phyloP scores from a whole-genome alignment of 2,888 invertebrate species.

The Sylvicola cinctus region DNA sequence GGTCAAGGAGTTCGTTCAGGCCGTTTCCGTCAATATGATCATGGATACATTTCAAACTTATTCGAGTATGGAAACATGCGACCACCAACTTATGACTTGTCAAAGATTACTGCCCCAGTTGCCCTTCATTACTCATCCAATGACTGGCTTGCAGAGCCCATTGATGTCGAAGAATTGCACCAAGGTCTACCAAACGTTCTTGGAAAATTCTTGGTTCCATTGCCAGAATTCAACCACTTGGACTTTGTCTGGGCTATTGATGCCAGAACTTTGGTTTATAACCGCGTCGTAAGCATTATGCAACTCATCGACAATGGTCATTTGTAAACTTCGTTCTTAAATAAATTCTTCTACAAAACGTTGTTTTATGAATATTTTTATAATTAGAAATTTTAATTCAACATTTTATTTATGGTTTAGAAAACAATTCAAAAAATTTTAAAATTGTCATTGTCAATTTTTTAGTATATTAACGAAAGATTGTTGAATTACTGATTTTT shows the following conservation, averaged over 20 bases:
- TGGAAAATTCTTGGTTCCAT: constrained; percentile 30
- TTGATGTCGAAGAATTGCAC: constrained; percentile 6
- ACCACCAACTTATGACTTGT: constrained; percentile 38
- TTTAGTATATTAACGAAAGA: too few relatives aligned
- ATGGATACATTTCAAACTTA: constrained; percentile 31
- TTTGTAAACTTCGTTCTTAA: too few relatives aligned
- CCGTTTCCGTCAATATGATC: constrained; percentile 34
- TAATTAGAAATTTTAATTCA: too few relatives aligned
- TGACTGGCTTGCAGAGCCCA: constrained; percentile 37
- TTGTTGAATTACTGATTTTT: too few relatives aligned
- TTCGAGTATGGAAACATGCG: constrained; percentile 28
- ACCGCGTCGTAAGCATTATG: constrained; percentile 33
- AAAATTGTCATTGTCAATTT: too few relatives aligned
- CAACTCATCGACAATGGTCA: constrained; percentile 15
- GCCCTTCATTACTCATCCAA: constrained; percentile 40
- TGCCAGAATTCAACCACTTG: too few relatives aligned
- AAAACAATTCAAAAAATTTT: too few relatives aligned
- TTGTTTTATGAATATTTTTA: too few relatives aligned
- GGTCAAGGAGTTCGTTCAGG: constrained; percentile 37
- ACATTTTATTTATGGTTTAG: too few relatives aligned
- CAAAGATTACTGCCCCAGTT: constrained; percentile 34
- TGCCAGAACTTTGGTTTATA: constrained; percentile 34
- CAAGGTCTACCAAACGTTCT: constrained; percentile 17
- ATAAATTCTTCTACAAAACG: too few relatives aligned
- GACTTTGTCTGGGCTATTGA: constrained; percentile 51